Conservation (phyloP, 2,113 vertebrate species). For the Hydropotes inermis region DNA sequence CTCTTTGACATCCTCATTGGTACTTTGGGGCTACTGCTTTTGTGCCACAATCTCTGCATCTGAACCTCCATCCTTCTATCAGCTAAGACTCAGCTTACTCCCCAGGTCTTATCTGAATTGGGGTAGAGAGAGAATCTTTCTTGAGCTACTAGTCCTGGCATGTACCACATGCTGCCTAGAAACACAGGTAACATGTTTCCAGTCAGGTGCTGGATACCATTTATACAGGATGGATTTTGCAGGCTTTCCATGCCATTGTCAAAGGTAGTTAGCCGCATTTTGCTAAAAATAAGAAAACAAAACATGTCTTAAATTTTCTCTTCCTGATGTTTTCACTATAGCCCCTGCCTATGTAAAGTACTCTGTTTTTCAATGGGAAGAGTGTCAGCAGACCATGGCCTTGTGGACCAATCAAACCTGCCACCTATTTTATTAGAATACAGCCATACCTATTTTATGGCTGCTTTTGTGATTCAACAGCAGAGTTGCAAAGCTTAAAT, state of each 20-base stretch:
- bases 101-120: background rate
- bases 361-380: background rate
- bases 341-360: background rate
- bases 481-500: background rate
- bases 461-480: background rate
- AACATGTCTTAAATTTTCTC: background rate
- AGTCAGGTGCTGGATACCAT: background rate
- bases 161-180: background rate
- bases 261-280: background rate
- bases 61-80: background rate
- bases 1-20: background rate
- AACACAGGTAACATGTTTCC: background rate
- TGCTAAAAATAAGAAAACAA: conserved; percentile 24
- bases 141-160: background rate
- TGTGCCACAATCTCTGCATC: background rate
- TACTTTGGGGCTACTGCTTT: background rate
- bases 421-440: background rate
- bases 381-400: background rate
- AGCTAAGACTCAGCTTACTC: background rate
- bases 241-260: background rate
- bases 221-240: background rate
- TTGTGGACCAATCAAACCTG: background rate
- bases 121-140: background rate
- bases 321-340: background rate
- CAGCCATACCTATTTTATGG: background rate